Conservation (phyloP, 23 tunicate species). For the Trididemnum nubilum region DNA sequence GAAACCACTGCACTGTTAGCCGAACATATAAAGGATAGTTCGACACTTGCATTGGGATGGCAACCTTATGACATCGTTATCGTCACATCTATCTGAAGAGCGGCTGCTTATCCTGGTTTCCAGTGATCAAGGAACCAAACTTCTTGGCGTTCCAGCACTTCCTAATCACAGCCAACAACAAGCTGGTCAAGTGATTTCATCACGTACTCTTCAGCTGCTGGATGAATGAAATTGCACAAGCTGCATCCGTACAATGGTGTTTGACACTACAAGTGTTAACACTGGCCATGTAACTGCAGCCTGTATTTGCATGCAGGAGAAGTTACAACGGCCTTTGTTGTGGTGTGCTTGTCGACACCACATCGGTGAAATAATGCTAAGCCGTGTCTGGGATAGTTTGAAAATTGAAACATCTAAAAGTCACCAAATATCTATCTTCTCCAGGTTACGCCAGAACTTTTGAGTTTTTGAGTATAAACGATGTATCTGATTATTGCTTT, state of each 20-base stretch:
- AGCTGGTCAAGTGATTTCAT: neutral
- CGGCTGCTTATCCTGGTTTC: too few relatives aligned
- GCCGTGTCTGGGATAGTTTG: neutral
- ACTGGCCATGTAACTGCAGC: slow-evolving; percentile 14
- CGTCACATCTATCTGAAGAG: too few relatives aligned
- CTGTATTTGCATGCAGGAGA: slow-evolving; percentile 11
- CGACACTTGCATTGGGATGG: slow-evolving; percentile 14
- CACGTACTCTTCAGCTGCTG: neutral
- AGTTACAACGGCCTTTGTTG: neutral
- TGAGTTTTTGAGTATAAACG: too few relatives aligned
- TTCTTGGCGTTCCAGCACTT: neutral
- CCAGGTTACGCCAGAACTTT: neutral
- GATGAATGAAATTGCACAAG: neutral
- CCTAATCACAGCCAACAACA: neutral
- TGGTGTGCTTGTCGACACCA: slow-evolving; percentile 1
- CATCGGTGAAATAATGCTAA: slow-evolving; percentile 7
- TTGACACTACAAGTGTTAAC: neutral
- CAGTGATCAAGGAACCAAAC: neutral
- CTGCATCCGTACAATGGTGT: neutral
- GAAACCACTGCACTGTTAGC: neutral
- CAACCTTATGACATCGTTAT: neutral
- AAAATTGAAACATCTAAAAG: neutral
- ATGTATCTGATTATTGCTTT: too few relatives aligned
- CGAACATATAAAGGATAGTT: too few relatives aligned
- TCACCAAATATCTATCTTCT: neutral